Evolutionary conservation across 1,140 invertebrate genomes (phyloP).

Genomic region (Dendrolimus kikuchii): DNA sequence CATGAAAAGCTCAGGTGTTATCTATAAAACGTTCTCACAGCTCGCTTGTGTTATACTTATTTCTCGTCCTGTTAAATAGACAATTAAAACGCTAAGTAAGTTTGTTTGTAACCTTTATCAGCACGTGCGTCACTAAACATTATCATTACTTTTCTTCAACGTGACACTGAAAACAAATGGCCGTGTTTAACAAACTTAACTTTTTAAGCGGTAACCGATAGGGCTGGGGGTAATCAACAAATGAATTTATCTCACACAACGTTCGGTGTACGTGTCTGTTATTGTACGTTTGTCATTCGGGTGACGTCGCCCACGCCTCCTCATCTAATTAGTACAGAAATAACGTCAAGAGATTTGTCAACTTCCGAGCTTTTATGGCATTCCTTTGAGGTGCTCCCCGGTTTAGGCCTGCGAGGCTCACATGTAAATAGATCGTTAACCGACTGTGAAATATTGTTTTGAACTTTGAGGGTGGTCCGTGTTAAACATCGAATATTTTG

Average conservation of each 20-base stretch:
- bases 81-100: too few relatives aligned
- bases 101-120: too few relatives aligned
- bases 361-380: conserved; percentile 57
- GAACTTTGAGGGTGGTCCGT: conserved; percentile 42
- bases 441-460: conserved; percentile 44
- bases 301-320: conserved; percentile 37
- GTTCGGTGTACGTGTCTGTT: conserved; percentile 13
- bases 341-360: conserved; percentile 65
- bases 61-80: too few relatives aligned
- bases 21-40: too few relatives aligned
- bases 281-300: conserved; percentile 27
- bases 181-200: background rate
- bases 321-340: conserved; percentile 68
- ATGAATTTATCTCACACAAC: conserved; percentile 18
- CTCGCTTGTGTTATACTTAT: too few relatives aligned
- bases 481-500: conserved; percentile 14
- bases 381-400: conserved; percentile 47
- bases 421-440: conserved; percentile 56
- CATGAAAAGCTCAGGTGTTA: too few relatives aligned
- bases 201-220: conserved; percentile 10
- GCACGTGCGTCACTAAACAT: too few relatives aligned
- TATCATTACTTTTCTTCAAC: too few relatives aligned
- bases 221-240: conserved; percentile 15
- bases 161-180: too few relatives aligned
- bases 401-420: conserved; percentile 9